Percentiles rank a stretch among this genome's conserved stretches.
Evolutionary conservation across 2,797 vertebrate genomes (phyloP).

Genomic region (Australoheros facetus): DNA sequence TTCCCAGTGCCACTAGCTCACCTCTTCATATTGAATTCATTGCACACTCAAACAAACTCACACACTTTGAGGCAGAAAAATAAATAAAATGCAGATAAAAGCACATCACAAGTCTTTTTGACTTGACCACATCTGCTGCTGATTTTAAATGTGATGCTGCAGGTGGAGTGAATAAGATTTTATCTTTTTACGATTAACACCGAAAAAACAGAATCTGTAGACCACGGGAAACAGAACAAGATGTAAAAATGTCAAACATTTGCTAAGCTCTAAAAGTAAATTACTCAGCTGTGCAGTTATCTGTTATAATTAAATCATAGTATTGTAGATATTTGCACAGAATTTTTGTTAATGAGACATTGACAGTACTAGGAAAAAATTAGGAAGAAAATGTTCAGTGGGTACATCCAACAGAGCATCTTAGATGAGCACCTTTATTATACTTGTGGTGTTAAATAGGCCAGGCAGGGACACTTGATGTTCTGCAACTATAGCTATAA

Average conservation of each 20-base stretch:
- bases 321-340: slow-evolving; percentile 3
- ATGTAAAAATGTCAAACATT: slow-evolving; percentile 18
- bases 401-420: slow-evolving; percentile 18
- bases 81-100: not conserved
- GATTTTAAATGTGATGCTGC: slow-evolving; percentile 34
- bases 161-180: slow-evolving; percentile 45
- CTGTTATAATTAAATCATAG: not conserved
- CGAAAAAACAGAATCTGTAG: not conserved
- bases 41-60: slow-evolving; percentile 38
- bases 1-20: slow-evolving; percentile 27
- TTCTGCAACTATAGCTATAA: slow-evolving; percentile 56
- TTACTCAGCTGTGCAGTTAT: not conserved
- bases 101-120: slow-evolving; percentile 17
- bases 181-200: slow-evolving; percentile 19
- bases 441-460: slow-evolving; percentile 54
- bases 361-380: slow-evolving; percentile 23
- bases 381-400: slow-evolving; percentile 16
- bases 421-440: slow-evolving; percentile 47
- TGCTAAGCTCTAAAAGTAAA: not conserved
- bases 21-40: slow-evolving; percentile 64
- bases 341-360: slow-evolving; percentile 26
- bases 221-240: not conserved
- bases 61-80: slow-evolving; percentile 22
- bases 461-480: slow-evolving; percentile 46
- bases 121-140: slow-evolving; percentile 20